These are phyloP conservation scores for Hippopotamyrus pictus DNA, from an alignment of 2,797 vertebrate genomes.

Conservation along the genomic window DNA sequence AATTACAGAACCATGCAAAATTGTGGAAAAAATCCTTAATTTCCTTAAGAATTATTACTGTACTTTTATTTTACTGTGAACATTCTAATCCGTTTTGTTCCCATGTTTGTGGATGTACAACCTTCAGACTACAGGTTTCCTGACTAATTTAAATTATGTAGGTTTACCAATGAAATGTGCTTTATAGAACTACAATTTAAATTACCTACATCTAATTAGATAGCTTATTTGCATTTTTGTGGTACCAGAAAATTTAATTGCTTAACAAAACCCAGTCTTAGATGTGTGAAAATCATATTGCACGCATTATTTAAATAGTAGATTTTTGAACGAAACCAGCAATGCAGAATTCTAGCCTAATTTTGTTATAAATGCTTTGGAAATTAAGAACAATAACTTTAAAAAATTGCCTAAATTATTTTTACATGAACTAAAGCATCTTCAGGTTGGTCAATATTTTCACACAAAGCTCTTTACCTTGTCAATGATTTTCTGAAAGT, in stretches of 20 bases:
- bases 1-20: neutral
- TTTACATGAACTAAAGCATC: neutral
- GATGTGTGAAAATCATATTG: neutral
- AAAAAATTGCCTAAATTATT: neutral
- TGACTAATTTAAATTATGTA: neutral
- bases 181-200: neutral
- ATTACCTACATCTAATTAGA: neutral
- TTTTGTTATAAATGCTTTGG: neutral
- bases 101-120: neutral
- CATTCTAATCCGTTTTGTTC: neutral
- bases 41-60: neutral
- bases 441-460: neutral
- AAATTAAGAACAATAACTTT: neutral
- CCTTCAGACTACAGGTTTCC: neutral
- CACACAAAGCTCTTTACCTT: constrained; percentile 68
- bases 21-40: neutral
- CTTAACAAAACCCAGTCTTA: neutral
- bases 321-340: neutral
- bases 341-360: neutral
- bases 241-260: neutral
- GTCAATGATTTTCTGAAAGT: constrained; percentile 97
- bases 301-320: neutral
- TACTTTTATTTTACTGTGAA: neutral
- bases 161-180: neutral
- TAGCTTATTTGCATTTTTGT: neutral